Conservation (phyloP, 2,797 vertebrate species). For the Chromis chromis region DNA sequence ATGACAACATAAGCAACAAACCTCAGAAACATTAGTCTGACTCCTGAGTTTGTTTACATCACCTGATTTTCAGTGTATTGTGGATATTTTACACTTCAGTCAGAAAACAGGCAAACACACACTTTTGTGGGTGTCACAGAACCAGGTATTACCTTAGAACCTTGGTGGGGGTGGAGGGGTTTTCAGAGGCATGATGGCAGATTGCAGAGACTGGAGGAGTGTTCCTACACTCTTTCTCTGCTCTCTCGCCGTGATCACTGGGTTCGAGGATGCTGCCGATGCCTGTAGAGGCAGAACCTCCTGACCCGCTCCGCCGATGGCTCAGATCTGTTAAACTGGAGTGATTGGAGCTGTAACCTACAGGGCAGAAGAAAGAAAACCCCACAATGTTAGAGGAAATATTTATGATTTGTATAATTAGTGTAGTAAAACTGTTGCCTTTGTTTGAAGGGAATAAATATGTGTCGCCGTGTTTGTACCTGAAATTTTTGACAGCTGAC, state of each 20-base stretch:
- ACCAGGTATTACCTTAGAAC: constrained; percentile 82
- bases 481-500: constrained; percentile 92
- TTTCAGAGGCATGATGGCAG: constrained; percentile 60
- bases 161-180: constrained; percentile 69
- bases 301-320: constrained; percentile 91
- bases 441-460: not conserved
- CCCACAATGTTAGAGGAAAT: not conserved
- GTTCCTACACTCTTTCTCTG: constrained; percentile 70
- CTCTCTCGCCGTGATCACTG: constrained; percentile 77
- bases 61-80: not conserved
- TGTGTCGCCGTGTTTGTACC: constrained; percentile 78
- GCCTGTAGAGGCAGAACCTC: constrained; percentile 90
- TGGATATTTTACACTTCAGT: not conserved
- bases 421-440: not conserved
- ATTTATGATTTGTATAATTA: not conserved
- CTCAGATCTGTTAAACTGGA: constrained; percentile 92
- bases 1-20: not conserved
- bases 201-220: constrained; percentile 39
- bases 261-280: constrained; percentile 91
- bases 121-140: no score
- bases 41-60: not conserved
- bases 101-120: no score
- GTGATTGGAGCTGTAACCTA: constrained; percentile 93
- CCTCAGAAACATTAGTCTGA: not conserved
- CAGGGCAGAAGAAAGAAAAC: not conserved